Evolutionary conservation across 2,113 vertebrate genomes (phyloP).

Genomic region (Perca flavescens): DNA sequence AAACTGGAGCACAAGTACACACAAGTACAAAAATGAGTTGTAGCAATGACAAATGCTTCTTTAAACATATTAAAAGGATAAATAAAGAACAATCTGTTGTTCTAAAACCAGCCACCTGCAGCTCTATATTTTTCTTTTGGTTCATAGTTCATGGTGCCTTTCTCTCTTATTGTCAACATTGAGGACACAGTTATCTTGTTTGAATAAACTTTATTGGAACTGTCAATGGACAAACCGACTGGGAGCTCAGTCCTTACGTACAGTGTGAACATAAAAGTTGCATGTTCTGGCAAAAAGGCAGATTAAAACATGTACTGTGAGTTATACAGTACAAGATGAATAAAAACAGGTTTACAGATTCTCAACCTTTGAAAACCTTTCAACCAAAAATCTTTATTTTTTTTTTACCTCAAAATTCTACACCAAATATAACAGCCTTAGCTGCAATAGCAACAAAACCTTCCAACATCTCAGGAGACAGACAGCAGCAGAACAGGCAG

Average conservation of each 20-base stretch:
- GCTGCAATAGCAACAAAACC: background rate
- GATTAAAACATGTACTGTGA: background rate
- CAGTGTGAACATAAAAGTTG: background rate
- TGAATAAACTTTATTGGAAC: conserved; percentile 1
- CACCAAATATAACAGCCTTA: background rate
- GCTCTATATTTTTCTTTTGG: background rate
- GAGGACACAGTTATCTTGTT: background rate
- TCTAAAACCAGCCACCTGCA: background rate
- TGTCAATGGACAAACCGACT: background rate
- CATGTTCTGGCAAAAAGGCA: background rate
- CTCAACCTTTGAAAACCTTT: background rate
- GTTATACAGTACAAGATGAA: background rate
- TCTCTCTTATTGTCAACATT: background rate
- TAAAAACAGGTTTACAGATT: conserved; percentile 1
- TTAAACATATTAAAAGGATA: background rate
- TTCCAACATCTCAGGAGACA: background rate
- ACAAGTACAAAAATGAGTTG: background rate
- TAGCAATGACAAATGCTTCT: background rate
- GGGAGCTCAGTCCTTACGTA: background rate
- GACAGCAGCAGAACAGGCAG: background rate
- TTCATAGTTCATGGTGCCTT: background rate
- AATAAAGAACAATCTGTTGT: background rate
- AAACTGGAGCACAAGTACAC: background rate
- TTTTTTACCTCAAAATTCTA: background rate
- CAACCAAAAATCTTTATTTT: background rate